Percentiles rank a stretch among this genome's conserved stretches.
phyloP scores from a whole-genome alignment of 2,888 invertebrate genomes.

The Mesorhabditis spiculigera region DNA sequence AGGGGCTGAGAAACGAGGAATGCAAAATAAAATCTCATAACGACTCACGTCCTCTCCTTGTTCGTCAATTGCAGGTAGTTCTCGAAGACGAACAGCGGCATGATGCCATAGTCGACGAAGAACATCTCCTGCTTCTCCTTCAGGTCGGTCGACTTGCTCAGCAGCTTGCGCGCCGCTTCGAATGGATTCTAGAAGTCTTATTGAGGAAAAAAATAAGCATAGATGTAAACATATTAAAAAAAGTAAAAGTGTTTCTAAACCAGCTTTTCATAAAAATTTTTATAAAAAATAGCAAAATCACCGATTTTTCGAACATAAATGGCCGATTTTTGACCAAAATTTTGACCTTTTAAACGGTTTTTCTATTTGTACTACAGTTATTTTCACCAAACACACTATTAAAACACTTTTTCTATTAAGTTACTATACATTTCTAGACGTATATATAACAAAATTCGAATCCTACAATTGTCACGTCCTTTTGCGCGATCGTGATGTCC shows the following conservation, averaged over 20 bases:
- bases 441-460: too few species aligned
- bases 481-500: constrained; percentile 70
- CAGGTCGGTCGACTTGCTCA: constrained; percentile 68
- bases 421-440: too few species aligned
- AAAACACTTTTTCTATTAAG: too few species aligned
- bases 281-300: background rate
- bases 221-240: background rate
- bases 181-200: constrained; percentile 45
- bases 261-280: background rate
- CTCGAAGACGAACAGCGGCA: constrained; percentile 95
- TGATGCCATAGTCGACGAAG: constrained; percentile 92
- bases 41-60: constrained; percentile 18
- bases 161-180: constrained; percentile 64
- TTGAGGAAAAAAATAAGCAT: constrained; percentile 8
- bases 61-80: constrained; percentile 77
- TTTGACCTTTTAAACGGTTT: too few species aligned
- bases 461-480: constrained; percentile 77
- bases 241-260: constrained; percentile 23
- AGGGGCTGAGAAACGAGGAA: background rate
- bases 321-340: too few species aligned
- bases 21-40: background rate
- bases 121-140: constrained; percentile 71
- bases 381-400: too few species aligned
- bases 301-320: background rate
- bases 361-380: too few species aligned